phyloP scores from a whole-genome alignment of 1,140 invertebrate genomes.

The Drosophila kurseongensis region DNA sequence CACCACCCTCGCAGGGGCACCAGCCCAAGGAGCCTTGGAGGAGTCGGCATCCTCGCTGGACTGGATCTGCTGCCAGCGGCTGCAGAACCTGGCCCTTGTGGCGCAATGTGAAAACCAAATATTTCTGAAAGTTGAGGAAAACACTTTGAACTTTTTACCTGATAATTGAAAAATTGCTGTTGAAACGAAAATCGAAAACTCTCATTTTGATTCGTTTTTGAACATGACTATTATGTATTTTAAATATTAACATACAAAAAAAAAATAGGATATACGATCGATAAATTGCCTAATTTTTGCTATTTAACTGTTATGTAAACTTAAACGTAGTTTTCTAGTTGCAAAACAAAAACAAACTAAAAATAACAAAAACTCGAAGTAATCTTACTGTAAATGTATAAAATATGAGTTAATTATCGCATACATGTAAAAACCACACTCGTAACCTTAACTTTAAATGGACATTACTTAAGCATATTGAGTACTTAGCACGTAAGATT shows the following conservation, averaged over 20 bases:
- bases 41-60: conserved; percentile 56
- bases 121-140: conserved; percentile 82
- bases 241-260: conserved; percentile 59
- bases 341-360: conserved; percentile 40
- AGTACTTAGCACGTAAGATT: conserved; percentile 66
- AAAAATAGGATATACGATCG: conserved; percentile 37
- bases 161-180: conserved; percentile 83
- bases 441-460: conserved; percentile 52
- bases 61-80: conserved; percentile 75
- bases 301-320: conserved; percentile 73
- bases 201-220: conserved; percentile 57
- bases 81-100: conserved; percentile 76
- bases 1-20: conserved; percentile 3
- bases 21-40: conserved; percentile 30
- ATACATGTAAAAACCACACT: conserved; percentile 55
- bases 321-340: conserved; percentile 62
- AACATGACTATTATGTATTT: conserved; percentile 69
- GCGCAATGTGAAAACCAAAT: conserved; percentile 83
- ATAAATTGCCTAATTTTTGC: conserved; percentile 68
- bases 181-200: conserved; percentile 43
- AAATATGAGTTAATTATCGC: conserved; percentile 57
- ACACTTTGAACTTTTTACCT: conserved; percentile 81
- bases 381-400: conserved; percentile 69
- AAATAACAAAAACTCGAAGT: conserved; percentile 29
- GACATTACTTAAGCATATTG: conserved; percentile 69